Evolutionary conservation across 1,140 invertebrate genomes (phyloP), one percentile per base, ranked within the genome.

Genomic region (Drosophila setifemur): DNA sequence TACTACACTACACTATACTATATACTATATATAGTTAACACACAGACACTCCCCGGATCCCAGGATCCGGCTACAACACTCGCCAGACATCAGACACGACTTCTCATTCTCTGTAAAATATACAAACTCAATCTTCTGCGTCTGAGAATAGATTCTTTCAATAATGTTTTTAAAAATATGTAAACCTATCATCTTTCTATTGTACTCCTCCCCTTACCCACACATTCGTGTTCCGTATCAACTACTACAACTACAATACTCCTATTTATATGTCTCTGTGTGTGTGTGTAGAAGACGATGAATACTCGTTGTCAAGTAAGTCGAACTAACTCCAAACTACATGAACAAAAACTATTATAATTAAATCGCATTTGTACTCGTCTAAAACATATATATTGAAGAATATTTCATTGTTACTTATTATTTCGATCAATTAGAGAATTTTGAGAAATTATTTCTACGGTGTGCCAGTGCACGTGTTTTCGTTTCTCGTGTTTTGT

Each of bases 301-400:
- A 88, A 85, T 88, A 89, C 79, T 88, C 85, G 86, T 88, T 88
- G 79, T 88, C 85, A 88, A 88, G 85, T 88, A 88, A 88, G 85
- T 88, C 86, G 45, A 63, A 85, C 44, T 88, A 88, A 78, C 48
- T 81, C 55, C 55, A 85, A 83, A 53, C 28, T 60, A 54, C 39
- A 19, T 11, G 18, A 48, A 48, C 31, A 39, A 60, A 18, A 40
- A 55, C 8, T 26, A 60, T 23, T 49, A 48, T 64, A 31, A 47
- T 40, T 44, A 73, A 67, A 60, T 48, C 63, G 70, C 79, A 85
- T 70, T 58, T 69, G 69, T 69, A 73, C 55, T 58, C 39, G 49
- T 63, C 57, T 72, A 52, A 70, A 48, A 47, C 50, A 57, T 61
- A 48, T 49, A 5, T 18, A n/a, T n/a, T n/a, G 19, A 37, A 8